Evolutionary conservation across 2,888 invertebrate genomes (phyloP), one percentile per base, ranked within the genome.

Genomic region (Drosophila imparisetae): DNA sequence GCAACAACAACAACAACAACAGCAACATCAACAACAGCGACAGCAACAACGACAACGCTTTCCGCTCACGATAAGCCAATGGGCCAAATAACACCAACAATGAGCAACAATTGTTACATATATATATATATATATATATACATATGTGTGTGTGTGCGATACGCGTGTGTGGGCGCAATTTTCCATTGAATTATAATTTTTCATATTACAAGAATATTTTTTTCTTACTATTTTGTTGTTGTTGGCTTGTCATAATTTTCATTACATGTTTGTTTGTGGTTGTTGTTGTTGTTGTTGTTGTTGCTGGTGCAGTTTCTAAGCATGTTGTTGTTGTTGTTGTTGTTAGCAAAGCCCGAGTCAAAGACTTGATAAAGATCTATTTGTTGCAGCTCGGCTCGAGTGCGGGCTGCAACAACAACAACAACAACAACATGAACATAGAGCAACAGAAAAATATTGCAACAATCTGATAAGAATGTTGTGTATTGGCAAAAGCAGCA

Each of bases 221-320:
- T 48, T 57, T 54, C 40, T 36, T 70, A 45, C 40, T 36, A 42
- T 38, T 48, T 68, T 55, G 70, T 58, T 75, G 66, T 64, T 72
- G 66, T 54, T 76, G 78, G 83, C 86, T 86, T 90, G 90, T 90
- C 87, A 89, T 87, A 90, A 90, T 90, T 89, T 90, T 88, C 81
- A 86, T 81, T 84, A 89, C 90, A 90, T 87, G 81, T 77, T 85
- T 79, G 69, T 73, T 59, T 76, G 70, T 64, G 61, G 36, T 50
- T 76, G 77, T 85, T 79, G 55, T 63, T 71, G 63, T 66, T 70
- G 77, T 48, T 78, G 63, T 42, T 80, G 63, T 68, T 75, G 69
- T 63, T 64, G 66, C 40, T 64, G 53, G 21, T 61, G 58, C 61
- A 55, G 36, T 60, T 59, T 61, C 50, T 29, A 61, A 21, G 57